Evolutionary conservation across 2,113 vertebrate species (phyloP).

Genomic region (Solea solea): DNA sequence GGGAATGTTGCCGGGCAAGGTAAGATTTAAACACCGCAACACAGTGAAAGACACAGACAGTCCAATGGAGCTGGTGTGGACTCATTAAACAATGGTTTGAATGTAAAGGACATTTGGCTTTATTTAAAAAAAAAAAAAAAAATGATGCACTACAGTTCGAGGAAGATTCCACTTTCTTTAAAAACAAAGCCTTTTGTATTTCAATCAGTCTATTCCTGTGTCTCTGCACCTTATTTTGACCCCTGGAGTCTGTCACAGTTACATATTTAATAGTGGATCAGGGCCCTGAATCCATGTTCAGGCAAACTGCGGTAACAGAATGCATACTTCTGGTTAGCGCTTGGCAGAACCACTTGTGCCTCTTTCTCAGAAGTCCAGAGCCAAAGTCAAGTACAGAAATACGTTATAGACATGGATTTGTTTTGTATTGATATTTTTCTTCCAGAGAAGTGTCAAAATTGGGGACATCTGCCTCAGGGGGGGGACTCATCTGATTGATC

Average conservation of each 20-base stretch:
- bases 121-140: too few relatives aligned
- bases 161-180: too few relatives aligned
- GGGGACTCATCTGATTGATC: slow-evolving; percentile 34
- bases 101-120: too few relatives aligned
- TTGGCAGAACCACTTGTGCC: slow-evolving; percentile 47
- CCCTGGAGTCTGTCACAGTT: slow-evolving; percentile 54
- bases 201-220: slow-evolving; percentile 18
- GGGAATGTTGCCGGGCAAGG: too few relatives aligned
- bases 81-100: too few relatives aligned
- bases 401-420: slow-evolving; percentile 62
- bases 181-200: background rate
- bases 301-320: slow-evolving; percentile 57
- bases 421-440: slow-evolving; percentile 52
- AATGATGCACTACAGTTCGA: too few relatives aligned
- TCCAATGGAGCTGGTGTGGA: too few relatives aligned
- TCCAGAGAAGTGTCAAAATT: slow-evolving; percentile 58
- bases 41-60: too few relatives aligned
- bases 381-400: slow-evolving; percentile 43
- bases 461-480: slow-evolving; percentile 52
- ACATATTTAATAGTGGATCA: slow-evolving; percentile 48
- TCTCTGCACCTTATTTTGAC: slow-evolving; percentile 44
- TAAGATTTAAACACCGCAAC: too few relatives aligned
- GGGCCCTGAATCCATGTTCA: slow-evolving; percentile 55
- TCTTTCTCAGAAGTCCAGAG: slow-evolving; percentile 53
- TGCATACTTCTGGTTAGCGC: slow-evolving; percentile 57